Percentiles rank a stretch among this genome's conserved stretches.
Conservation (phyloP, 2,888 invertebrate genomes). For the Bursaphelenchus okinawaensis region DNA sequence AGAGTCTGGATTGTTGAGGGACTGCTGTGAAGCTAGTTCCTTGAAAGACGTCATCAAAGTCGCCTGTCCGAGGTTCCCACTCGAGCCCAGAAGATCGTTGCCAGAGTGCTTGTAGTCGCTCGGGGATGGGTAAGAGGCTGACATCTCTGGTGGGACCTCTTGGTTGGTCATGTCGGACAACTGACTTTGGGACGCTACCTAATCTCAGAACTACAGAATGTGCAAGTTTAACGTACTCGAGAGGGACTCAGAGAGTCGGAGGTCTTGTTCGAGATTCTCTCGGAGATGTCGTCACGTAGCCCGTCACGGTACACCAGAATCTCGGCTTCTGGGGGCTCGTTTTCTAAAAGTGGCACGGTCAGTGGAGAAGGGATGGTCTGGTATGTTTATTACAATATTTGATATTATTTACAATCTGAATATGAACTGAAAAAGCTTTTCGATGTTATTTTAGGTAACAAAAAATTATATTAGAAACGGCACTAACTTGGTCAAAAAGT, state of each 20-base stretch:
- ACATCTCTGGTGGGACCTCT: slow-evolving; percentile 14
- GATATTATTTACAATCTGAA: too few species aligned
- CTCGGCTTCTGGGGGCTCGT: neutral
- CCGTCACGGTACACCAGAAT: neutral
- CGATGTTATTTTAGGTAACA: too few species aligned
- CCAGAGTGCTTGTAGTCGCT: neutral
- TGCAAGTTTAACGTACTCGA: slow-evolving; percentile 13
- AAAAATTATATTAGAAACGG: too few species aligned
- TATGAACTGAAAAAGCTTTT: too few species aligned
- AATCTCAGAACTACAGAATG: slow-evolving; percentile 5
- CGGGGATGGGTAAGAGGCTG: slow-evolving; percentile 24
- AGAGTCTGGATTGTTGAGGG: slow-evolving; percentile 18
- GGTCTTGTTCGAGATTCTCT: neutral
- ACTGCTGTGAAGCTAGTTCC: slow-evolving; percentile 35
- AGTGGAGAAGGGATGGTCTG: neutral
- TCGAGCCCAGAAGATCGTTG: neutral
- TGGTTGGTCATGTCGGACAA: slow-evolving; percentile 15
- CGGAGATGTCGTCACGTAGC: slow-evolving; percentile 2
- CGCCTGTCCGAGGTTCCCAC: neutral
- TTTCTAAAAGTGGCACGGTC: too few species aligned
- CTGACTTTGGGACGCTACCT: slow-evolving; percentile 11
- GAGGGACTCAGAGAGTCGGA: slow-evolving; percentile 21
- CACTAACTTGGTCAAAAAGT: too few species aligned
- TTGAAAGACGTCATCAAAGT: slow-evolving; percentile 51
- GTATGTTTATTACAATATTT: neutral